Evolutionary conservation across 2,888 invertebrate species (phyloP), one percentile per base, ranked within the genome.

Genomic region (Morpho achilles): DNA sequence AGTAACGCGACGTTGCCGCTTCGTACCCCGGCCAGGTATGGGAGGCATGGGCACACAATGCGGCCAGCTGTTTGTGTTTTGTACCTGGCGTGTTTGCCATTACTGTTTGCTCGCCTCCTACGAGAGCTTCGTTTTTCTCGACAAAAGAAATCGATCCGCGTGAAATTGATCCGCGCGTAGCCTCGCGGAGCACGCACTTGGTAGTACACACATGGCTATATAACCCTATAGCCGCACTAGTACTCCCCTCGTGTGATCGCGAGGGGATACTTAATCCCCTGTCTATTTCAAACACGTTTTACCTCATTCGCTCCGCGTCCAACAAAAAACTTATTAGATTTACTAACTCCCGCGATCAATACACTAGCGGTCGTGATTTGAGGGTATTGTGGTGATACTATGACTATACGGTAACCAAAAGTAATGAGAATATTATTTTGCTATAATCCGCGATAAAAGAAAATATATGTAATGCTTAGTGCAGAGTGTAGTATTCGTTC

Each of bases 261-360:
- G 74, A 80, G 84, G 87, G 88, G 87, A 82, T 79, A 84, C 80
- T 82, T 89, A 88, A 89, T 87, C 89, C 89, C 86, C 87, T 83
- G 89, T 87, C 89, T 87, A 87, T 88, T 86, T 87, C 87, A 84
- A 88, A 90, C 89, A 89, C 88, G 88, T 89, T 88, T 87, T 81
- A 86, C 87, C 81, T 88, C 88, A 88, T 87, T 86, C 87, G 83
- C 83, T 84, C 82, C 82, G 82, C 84, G 82, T 79, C 79, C 78
- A 74, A 87, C 78, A 87, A 89, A 89, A 88, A 84, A 82, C 78
- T 85, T 87, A 88, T 88, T 87, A 84, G 85, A 88, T 87, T 87
- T 84, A 85, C 76, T 79, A 76, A 75, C 74, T 72, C 67, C 67
- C 66, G 64, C 79, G 79, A 87, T 89, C 86, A 77, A 87, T 87